phyloP scores from a whole-genome alignment of 1,140 invertebrate genomes.

The Drosophila malerkotliana region DNA sequence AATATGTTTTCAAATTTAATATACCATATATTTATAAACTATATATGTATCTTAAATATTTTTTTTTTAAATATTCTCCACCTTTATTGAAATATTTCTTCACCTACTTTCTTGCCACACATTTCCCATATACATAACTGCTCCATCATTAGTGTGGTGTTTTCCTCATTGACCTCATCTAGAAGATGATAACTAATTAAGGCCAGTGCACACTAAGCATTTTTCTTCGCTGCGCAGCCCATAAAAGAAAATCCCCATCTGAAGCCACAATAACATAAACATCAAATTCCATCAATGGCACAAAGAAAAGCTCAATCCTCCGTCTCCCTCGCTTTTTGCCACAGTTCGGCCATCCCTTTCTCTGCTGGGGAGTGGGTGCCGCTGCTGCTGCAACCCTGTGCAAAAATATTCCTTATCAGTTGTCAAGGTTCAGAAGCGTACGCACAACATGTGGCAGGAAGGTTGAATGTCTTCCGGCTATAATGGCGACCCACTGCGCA shows the following conservation, averaged over 20 bases:
- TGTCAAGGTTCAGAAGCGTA: slow-evolving; percentile 70
- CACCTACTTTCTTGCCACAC: slow-evolving; percentile 13
- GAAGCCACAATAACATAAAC: slow-evolving; percentile 53
- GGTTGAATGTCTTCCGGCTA: slow-evolving; percentile 63
- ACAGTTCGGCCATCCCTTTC: background rate
- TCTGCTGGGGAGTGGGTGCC: background rate
- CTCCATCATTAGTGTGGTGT: slow-evolving; percentile 26
- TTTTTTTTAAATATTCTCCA: too few species aligned
- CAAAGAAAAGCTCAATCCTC: slow-evolving; percentile 35
- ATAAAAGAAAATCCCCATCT: slow-evolving; percentile 53
- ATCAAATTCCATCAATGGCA: slow-evolving; percentile 74
- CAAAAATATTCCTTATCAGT: slow-evolving; percentile 76
- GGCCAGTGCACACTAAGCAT: slow-evolving; percentile 64
- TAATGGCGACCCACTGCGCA: slow-evolving; percentile 19
- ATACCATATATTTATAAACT: too few species aligned
- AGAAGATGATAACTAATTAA: slow-evolving; percentile 46
- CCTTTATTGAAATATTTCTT: too few species aligned
- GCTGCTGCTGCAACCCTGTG: slow-evolving; percentile 64
- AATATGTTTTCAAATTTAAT: too few species aligned
- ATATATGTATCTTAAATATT: too few species aligned
- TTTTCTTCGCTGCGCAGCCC: slow-evolving; percentile 20
- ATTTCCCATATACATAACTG: slow-evolving; percentile 4
- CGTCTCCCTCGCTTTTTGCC: background rate
- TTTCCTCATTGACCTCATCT: slow-evolving; percentile 3
- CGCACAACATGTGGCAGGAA: slow-evolving; percentile 79